These are phyloP conservation scores for Bombus confusus DNA, from an alignment of 1,140 invertebrate species.

Conservation along the genomic window DNA sequence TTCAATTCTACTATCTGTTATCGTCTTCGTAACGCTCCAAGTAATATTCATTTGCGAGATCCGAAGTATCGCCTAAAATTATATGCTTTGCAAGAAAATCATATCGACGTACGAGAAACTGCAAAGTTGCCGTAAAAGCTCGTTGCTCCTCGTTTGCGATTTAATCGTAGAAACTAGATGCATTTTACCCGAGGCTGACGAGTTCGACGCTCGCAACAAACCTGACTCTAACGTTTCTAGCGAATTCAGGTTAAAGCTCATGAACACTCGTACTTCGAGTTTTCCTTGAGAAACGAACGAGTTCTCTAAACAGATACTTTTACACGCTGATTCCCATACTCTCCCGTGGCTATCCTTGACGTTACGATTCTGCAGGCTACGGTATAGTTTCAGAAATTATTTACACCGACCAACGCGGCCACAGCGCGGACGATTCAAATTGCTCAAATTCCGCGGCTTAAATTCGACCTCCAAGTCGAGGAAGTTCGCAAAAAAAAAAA, in stretches of 20 bases:
- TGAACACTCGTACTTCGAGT: neutral
- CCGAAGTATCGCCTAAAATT: neutral
- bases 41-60: no score
- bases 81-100: neutral
- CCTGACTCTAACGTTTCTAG: neutral
- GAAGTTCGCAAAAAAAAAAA: neutral
- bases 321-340: neutral
- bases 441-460: no score
- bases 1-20: neutral
- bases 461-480: neutral
- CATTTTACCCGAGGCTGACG: neutral
- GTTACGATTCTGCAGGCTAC: no score
- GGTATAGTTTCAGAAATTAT: no score
- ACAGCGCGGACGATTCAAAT: no score
- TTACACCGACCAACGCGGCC: no score
- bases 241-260: neutral
- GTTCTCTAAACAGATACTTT: neutral
- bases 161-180: neutral
- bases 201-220: neutral
- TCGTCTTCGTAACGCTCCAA: neutral
- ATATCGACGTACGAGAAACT: neutral
- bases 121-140: neutral
- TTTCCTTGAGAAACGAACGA: neutral
- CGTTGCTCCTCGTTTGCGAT: neutral
- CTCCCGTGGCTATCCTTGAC: no score